phyloP scores from a whole-genome alignment of 2,797 vertebrate genomes.

The Cuculus canorus region DNA sequence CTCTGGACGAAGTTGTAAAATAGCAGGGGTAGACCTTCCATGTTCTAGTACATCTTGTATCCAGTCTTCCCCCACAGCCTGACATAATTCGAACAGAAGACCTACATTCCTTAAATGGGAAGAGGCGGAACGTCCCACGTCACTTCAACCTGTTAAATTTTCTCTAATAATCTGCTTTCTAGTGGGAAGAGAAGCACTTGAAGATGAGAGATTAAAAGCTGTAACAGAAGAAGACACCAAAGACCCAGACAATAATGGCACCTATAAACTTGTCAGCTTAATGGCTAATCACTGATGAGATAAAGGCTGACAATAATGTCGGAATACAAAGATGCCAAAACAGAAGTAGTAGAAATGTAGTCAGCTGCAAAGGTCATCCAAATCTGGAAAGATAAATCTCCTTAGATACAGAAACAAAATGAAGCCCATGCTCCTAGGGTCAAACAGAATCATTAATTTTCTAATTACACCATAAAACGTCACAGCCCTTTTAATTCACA shows the following conservation, averaged over 20 bases:
- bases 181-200: neutral
- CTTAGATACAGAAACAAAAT: neutral
- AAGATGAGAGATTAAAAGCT: neutral
- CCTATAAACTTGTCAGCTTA: neutral
- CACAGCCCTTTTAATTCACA: neutral
- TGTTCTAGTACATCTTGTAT: neutral
- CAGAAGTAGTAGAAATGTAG: neutral
- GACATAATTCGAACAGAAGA: neutral
- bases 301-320: neutral
- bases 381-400: conserved; percentile 11
- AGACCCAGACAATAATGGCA: neutral
- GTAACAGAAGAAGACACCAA: neutral
- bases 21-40: neutral
- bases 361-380: conserved; percentile 1
- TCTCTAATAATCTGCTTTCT: neutral
- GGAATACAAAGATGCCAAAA: neutral
- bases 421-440: neutral
- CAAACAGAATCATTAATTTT: neutral
- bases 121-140: neutral
- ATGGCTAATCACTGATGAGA: neutral
- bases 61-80: neutral
- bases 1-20: neutral
- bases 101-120: neutral
- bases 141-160: conserved; percentile 20
- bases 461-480: neutral